Base-by-base conservation (phyloP, 2,797 vertebrate species). In the Sylvia borin region DNA sequence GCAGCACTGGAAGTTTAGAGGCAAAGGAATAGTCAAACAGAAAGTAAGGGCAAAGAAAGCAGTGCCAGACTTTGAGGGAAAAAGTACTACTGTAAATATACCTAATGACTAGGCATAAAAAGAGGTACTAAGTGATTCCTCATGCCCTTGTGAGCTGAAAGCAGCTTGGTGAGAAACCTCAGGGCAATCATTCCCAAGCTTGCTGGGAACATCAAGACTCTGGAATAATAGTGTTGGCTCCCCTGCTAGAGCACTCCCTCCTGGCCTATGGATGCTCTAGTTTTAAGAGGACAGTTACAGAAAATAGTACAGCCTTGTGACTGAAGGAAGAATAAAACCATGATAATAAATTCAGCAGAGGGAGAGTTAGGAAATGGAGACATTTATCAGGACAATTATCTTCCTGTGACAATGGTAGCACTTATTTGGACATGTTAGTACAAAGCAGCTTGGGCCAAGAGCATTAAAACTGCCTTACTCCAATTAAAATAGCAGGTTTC, bases 51-150 rank as follows among this genome's bases (percentile, higher is more conserved):
- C 88, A 90, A 92, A 88, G 93, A 71, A 95, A 92, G 88, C 76
- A 75, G 73, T 93, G 92, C 81, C 95, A 95, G 85, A 80, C 88
- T 96, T 94, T 38, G 80, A 92, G 50, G 85, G 86, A 91, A 85
- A 86, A 90, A 92, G 92, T 66, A 84, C 51, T 86, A 76, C 91
- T 94, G 94, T 95, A 92, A 91, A 97, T 96, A 96, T 93, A 92
- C 77, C 71, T 76, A 89, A 94, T 85, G 90, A 92, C 88, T 80
- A 64, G 71, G 61, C 85, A 84, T 95, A 85, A 96, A 96, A 95
- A 92, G 70, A 78, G 64, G 71, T 57, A 54, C 68, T 64, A 64
- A 92, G 83, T 91, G 75, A 93, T 92, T 94, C 83, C 68, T 95
- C 48, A 43, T 57, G 93, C 68, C 85, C 77, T 77, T 95, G 90